Base-by-base conservation (phyloP, 1,140 invertebrate species). In the Pogonomyrmex californicus region DNA sequence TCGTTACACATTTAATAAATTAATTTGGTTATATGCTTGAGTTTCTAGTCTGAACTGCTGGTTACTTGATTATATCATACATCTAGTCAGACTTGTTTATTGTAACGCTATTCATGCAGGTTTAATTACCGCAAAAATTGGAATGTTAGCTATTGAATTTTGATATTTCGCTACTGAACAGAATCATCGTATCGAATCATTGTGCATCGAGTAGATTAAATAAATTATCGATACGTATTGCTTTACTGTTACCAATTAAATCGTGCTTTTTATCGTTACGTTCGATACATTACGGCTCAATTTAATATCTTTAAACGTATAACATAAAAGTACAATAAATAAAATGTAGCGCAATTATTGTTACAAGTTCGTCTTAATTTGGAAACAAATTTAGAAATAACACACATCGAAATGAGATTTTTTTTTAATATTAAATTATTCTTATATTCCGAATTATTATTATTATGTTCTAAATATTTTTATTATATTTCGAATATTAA, bases 61-160 rank as follows among this genome's bases (percentile, higher is more conserved):
- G 17, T 73, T n/a, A 33, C 33, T 73, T 33, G 38, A 10, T 73
- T 73, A 73, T 56, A 70, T 51, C 47, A 12, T 23, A 6, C 49
- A 49, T 73, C 1, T 23, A 71, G 10, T 38, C 33, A 17, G 17
- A 71, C 68, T 71, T 54, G 17, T 56, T 56, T 73, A 4, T n/a
- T 17, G 10, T 23, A 10, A 73, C 33, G 7, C n/a, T 23, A n/a
- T 38, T 12, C 36, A 4, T 38, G 3, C 23, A 71, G 17, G 54
- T 73, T 56, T 73, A 73, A 73, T 73, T 73, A 38, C 6, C 14
- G 17, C 49, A 73, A 56, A 73, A 73, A 38, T 73, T 56, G n/a
- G 14, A 41, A 73, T 41, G 56, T 73, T 17, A 56, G 10, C 49
- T 56, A 56, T 38, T 23, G 23, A 23, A 23, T 23, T 73, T 71